Evolutionary conservation across 2,113 vertebrate species (phyloP), one percentile per base, ranked within the genome.

Genomic region (Mobula hypostoma): DNA sequence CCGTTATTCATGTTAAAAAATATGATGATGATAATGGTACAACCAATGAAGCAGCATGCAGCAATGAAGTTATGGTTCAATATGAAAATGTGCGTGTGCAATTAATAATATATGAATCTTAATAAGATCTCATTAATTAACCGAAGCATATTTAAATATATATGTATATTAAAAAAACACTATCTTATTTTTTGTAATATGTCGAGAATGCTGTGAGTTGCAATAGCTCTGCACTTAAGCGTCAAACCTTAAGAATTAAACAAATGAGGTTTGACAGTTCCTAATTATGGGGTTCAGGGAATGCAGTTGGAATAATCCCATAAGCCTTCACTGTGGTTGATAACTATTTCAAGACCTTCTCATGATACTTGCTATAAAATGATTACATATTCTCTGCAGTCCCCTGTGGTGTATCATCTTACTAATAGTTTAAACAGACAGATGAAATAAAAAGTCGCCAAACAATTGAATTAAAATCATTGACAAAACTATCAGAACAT

Each of bases 1-100:
- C 61, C 66, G 85, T 90, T 90, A 90, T 90, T 90, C 85, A 90
- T 90, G 85, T 90, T 68, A 90, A 90, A 90, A 66, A 66, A 90
- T 90, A 68, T 90, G n/a, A 66, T 66, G 85, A 90, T 90, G 85
- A 90, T 90, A 90, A 90, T 68, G 61, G 61, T 11, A 66, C 66
- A 66, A 8, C 85, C 61, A 90, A 90, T 32, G 61, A 90, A 90
- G 85, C 61, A 90, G 85, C n/a, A 32, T 90, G 85, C 61, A 32
- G 61, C 29, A 66, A n/a, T 66, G 29, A 66, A 90, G n/a, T 90
- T 29, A 66, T 66, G 15, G 85, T 36, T 19, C 61, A 90, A 90
- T 66, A 66, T 90, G 85, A 90, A 66, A 66, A 66, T 90, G 66
- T 66, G 32, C 66, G 61, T 61, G 85, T 32, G 7, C 58, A 66